These are phyloP conservation scores for Puffinus mauretanicus DNA, from an alignment of 2,113 vertebrate genomes.

Conservation along the genomic window DNA sequence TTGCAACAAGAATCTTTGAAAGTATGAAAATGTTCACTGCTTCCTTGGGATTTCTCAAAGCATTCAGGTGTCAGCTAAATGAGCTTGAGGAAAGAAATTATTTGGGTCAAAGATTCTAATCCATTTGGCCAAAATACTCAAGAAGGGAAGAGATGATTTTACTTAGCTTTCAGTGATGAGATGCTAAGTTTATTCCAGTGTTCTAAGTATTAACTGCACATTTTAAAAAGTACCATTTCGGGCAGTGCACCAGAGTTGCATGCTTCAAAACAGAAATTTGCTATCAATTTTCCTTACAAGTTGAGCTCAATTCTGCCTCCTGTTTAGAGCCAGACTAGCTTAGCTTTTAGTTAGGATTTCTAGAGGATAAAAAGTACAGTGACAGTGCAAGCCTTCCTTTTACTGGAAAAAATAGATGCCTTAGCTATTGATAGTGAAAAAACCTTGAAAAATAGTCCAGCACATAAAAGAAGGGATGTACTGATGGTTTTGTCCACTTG, in stretches of 20 bases:
- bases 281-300: background rate
- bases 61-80: background rate
- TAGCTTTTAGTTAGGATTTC: background rate
- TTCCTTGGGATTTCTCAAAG: background rate
- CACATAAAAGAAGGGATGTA: background rate
- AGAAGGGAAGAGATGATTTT: background rate
- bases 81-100: background rate
- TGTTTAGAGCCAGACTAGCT: background rate
- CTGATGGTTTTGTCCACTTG: background rate
- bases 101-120: background rate
- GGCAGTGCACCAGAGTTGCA: background rate
- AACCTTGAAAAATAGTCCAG: background rate
- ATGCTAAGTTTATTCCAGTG: background rate
- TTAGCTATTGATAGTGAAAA: background rate
- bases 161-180: background rate
- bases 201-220: background rate
- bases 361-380: background rate
- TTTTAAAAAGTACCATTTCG: background rate
- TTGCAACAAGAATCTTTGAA: background rate
- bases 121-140: background rate
- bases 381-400: background rate
- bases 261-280: background rate
- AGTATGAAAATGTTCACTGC: background rate
- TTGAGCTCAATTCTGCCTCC: background rate
- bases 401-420: background rate